phyloP scores from a whole-genome alignment of 2,113 vertebrate species.

The Sorex araneus region DNA sequence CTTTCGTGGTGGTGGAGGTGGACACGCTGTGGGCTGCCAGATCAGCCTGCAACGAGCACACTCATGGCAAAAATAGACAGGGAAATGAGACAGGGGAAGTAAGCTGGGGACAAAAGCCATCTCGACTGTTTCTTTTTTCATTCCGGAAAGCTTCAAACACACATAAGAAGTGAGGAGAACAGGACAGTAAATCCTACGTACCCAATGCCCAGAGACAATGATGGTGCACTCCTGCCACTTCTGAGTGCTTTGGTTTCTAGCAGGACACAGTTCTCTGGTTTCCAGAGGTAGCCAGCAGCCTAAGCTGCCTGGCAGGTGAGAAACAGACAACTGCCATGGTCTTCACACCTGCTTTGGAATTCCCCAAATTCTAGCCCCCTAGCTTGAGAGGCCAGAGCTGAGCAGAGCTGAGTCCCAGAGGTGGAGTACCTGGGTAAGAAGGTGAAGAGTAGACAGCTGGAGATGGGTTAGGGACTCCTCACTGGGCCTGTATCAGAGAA shows the following conservation, averaged over 20 bases:
- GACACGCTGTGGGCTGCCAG: background rate
- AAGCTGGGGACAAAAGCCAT: conserved; percentile 13
- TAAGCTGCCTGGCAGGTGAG: background rate
- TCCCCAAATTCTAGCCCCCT: background rate
- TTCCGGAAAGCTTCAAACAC: conserved; percentile 36
- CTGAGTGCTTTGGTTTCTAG: background rate
- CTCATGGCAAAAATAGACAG: background rate
- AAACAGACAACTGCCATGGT: background rate
- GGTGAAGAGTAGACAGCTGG: background rate
- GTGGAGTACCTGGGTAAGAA: background rate
- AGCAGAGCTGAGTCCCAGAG: background rate
- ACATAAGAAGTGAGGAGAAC: background rate
- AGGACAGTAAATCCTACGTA: background rate
- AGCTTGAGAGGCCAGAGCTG: background rate
- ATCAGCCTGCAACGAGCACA: background rate
- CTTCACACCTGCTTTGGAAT: background rate
- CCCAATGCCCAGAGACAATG: background rate
- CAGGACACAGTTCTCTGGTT: conserved; percentile 15
- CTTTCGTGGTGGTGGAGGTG: background rate
- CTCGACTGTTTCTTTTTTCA: background rate
- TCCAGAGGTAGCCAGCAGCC: background rate
- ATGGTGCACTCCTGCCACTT: background rate
- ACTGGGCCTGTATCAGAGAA: background rate
- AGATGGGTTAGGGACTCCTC: background rate
- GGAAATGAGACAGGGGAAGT: background rate